phyloP scores from a whole-genome alignment of 2,113 vertebrate genomes.

The Carassius carassius region DNA sequence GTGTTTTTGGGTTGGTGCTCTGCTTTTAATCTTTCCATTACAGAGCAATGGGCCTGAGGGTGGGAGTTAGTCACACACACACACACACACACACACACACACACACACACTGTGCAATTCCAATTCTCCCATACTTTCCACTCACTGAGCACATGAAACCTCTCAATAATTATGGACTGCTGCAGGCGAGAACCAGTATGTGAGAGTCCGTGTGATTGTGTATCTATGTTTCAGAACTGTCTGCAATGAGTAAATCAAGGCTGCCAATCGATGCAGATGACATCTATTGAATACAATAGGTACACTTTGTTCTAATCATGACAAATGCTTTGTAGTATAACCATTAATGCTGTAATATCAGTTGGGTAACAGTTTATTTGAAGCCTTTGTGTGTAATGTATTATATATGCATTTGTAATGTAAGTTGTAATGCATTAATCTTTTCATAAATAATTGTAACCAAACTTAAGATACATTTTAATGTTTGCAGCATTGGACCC shows the following conservation, averaged over 20 bases:
- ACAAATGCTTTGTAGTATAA: background rate
- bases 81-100: constrained; percentile 27
- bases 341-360: background rate
- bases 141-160: constrained; percentile 76
- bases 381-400: background rate
- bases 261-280: background rate
- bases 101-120: constrained; percentile 53
- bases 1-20: constrained; percentile 46
- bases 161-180: constrained; percentile 82
- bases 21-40: constrained; percentile 87
- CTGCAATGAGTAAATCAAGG: constrained; percentile 3
- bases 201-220: background rate
- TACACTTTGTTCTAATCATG: background rate
- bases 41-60: constrained; percentile 69
- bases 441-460: background rate
- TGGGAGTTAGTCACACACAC: constrained; percentile 48
- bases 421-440: background rate
- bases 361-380: background rate
- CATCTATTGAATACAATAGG: background rate
- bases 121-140: constrained; percentile 76
- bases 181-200: constrained; percentile 51
- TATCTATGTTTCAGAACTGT: background rate
- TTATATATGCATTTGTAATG: background rate
- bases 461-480: background rate
- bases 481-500: background rate